Evolutionary conservation across 2,113 vertebrate species (phyloP).

Genomic region (Gyps fulvus): DNA sequence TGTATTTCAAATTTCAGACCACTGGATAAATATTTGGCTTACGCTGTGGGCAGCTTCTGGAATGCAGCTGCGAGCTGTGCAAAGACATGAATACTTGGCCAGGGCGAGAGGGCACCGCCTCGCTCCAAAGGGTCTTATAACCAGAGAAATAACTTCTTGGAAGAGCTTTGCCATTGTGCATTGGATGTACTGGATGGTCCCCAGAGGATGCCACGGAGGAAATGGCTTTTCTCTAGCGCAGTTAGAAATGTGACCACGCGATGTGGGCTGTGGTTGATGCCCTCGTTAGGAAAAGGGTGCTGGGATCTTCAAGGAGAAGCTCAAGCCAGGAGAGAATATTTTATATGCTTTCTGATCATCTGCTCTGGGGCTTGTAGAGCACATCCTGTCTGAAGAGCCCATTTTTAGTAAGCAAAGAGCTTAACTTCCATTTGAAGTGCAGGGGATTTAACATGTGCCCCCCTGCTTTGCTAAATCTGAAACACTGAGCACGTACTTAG

Average conservation of each 20-base stretch:
- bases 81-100: background rate
- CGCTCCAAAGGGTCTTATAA: background rate
- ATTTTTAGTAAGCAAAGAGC: background rate
- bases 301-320: background rate
- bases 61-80: background rate
- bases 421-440: background rate
- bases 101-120: background rate
- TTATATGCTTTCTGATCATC: background rate
- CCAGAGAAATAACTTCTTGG: background rate
- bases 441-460: background rate
- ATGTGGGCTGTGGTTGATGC: background rate
- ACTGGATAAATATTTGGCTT: background rate
- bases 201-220: background rate
- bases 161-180: background rate
- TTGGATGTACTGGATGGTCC: background rate
- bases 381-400: background rate
- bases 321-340: background rate
- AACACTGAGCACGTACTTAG: rapidly evolving
- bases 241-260: background rate
- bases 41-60: background rate
- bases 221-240: background rate
- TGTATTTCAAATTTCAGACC: background rate
- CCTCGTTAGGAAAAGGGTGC: rapidly evolving
- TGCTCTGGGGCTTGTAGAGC: background rate
- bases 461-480: background rate